phyloP scores from a whole-genome alignment of 2,888 invertebrate genomes.

The Papilio protenor region DNA sequence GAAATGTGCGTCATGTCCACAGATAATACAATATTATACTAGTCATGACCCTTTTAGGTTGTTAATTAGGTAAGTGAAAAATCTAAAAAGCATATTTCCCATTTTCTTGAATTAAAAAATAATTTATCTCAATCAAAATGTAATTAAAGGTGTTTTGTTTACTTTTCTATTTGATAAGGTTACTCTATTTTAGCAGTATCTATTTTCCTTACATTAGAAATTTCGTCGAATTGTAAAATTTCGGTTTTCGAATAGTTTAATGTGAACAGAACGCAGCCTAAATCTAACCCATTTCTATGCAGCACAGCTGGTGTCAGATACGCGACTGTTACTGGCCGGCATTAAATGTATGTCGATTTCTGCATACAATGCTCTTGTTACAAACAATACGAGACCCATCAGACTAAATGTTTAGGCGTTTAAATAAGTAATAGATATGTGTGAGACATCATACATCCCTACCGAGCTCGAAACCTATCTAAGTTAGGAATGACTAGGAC shows the following conservation, averaged over 20 bases:
- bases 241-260: neutral
- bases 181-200: no score
- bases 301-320: slow-evolving; percentile 15
- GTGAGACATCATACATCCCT: neutral
- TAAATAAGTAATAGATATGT: neutral
- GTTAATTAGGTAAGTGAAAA: no score
- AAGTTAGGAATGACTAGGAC: no score
- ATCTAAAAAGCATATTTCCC: no score
- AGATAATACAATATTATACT: no score
- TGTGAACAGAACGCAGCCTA: neutral
- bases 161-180: no score
- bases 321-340: slow-evolving; percentile 1
- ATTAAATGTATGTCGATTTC: neutral
- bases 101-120: no score
- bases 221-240: neutral
- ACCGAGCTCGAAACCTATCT: no score
- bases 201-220: neutral
- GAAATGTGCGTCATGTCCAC: no score
- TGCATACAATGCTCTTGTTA: neutral
- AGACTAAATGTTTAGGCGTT: neutral
- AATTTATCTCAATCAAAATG: no score
- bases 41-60: no score
- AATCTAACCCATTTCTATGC: slow-evolving; percentile 8
- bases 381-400: neutral
- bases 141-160: no score